phyloP scores from a whole-genome alignment of 2,113 vertebrate genomes.

The Sisor rabdophorus region DNA sequence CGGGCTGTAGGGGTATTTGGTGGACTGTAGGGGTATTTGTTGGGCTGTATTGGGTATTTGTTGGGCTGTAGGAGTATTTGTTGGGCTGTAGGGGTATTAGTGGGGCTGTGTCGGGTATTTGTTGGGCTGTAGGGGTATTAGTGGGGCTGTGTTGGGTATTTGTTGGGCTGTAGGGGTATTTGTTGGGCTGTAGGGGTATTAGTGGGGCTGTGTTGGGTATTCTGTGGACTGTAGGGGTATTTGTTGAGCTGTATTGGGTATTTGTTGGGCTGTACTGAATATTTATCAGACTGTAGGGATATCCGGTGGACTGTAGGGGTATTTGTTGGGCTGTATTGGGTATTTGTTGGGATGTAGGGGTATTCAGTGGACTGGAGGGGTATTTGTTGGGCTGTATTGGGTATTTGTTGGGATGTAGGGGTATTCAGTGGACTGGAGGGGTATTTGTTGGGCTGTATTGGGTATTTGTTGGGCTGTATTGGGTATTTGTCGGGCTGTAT shows the following conservation, averaged over 20 bases:
- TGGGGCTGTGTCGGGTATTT: not conserved
- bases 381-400: slow-evolving; percentile 53
- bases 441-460: slow-evolving; percentile 52
- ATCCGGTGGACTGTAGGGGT: not conserved
- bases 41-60: not conserved
- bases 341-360: not conserved
- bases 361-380: not conserved
- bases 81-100: not conserved
- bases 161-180: not conserved
- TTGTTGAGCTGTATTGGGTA: not conserved
- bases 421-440: not conserved
- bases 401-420: not conserved
- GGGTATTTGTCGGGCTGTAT: slow-evolving; percentile 52
- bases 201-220: no score
- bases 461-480: not conserved
- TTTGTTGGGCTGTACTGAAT: not conserved
- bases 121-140: not conserved
- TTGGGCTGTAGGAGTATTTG: not conserved
- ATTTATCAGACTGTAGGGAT: slow-evolving; percentile 48
- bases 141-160: not conserved
- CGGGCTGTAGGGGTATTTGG: not conserved
- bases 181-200: not conserved
- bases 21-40: not conserved
- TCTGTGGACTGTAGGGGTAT: not conserved
- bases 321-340: not conserved